A percentile compares a stretch with the other conserved stretches of the same genome.
These are phyloP conservation scores for Siniperca undulata DNA, from an alignment of 2,797 vertebrate genomes.

Conservation along the genomic window DNA sequence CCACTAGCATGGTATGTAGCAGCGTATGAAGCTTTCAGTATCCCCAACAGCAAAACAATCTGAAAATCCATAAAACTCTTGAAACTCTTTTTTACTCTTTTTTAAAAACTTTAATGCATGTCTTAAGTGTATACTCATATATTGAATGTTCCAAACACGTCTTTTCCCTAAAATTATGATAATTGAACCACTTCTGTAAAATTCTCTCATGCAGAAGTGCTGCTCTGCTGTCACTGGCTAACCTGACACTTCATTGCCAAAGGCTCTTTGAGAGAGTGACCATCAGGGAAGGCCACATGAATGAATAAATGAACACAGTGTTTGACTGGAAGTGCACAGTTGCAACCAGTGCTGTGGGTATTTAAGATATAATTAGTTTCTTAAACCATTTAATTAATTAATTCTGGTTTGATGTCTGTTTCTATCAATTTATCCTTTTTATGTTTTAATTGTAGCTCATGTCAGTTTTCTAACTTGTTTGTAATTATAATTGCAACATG, in stretches of 20 bases:
- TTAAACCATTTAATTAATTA: not conserved
- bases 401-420: not conserved
- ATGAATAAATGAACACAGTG: not conserved
- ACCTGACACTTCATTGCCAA: too few species aligned
- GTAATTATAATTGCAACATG: constrained; percentile 1
- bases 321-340: too few species aligned
- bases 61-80: too few species aligned
- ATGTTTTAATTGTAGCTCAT: not conserved
- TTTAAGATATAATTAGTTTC: constrained; percentile 6
- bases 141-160: too few species aligned
- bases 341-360: not conserved
- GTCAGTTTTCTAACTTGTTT: not conserved
- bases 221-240: not conserved
- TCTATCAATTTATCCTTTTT: not conserved
- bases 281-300: not conserved
- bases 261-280: not conserved
- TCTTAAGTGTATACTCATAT: too few species aligned
- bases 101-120: too few species aligned
- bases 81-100: too few species aligned
- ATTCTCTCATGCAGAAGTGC: not conserved
- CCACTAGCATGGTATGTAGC: too few species aligned
- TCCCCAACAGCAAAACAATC: too few species aligned
- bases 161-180: too few species aligned
- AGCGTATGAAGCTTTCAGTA: too few species aligned
- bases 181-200: too few species aligned